These are phyloP conservation scores for Osmoderma eremita DNA, from an alignment of 2,888 invertebrate genomes.

Conservation along the genomic window DNA sequence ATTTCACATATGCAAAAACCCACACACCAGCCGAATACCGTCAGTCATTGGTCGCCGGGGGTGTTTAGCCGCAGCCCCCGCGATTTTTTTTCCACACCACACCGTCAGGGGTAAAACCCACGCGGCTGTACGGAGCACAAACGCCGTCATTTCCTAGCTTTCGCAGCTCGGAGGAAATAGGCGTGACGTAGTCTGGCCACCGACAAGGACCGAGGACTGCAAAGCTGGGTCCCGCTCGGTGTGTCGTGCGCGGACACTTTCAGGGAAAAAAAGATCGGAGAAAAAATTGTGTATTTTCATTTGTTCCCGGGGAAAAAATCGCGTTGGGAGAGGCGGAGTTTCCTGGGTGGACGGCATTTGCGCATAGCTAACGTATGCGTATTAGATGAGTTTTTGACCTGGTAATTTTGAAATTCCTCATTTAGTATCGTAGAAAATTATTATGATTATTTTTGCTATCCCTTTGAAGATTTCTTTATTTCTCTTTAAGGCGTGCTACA, in stretches of 20 bases:
- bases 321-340: neutral
- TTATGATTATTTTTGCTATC: no score
- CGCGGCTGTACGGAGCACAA: neutral
- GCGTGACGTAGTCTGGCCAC: slow-evolving; percentile 7
- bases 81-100: neutral
- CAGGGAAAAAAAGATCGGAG: slow-evolving; percentile 1
- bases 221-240: neutral
- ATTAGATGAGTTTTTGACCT: neutral
- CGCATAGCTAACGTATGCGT: neutral
- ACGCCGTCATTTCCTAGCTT: neutral
- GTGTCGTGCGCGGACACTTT: neutral
- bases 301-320: slow-evolving; percentile 15
- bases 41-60: no score
- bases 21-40: no score
- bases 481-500: no score
- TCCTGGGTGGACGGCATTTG: neutral
- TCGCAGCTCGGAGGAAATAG: slow-evolving; percentile 8
- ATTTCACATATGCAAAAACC: no score
- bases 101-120: neutral
- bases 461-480: no score
- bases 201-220: neutral
- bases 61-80: neutral
- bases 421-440: no score
- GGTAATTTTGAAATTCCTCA: no score
- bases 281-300: slow-evolving; percentile 26